Evolutionary conservation across 2,797 vertebrate genomes (phyloP), one percentile per base, ranked within the genome.

Genomic region (Sebastes flavidus): DNA sequence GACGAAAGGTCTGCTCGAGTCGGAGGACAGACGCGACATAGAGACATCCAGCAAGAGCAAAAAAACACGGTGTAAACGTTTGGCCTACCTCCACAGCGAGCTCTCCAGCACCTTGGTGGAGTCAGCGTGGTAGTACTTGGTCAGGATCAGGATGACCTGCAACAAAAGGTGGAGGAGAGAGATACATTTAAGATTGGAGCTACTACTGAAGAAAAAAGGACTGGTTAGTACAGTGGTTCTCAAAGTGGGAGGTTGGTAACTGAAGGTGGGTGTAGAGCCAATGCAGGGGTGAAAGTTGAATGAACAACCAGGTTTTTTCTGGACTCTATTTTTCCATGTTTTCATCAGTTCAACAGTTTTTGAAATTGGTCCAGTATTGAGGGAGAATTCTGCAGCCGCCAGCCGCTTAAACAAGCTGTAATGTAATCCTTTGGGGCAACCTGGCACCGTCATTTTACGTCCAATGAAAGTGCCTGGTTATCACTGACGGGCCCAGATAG

Each of bases 101-200:
- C 98, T 99, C 93, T 99, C 98, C 88, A 99, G 95, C 67, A 99
- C 98, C 90, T 99, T 99, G 71, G 97, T 98, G 91, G 98, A 98
- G 87, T 99, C 98, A 2, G 97, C 97, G 2, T 99, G 98, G 93
- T 98, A 99, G 88, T 99, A 98, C 92, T 99, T 99, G 34, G 98
- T 99, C 88, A 99, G 96, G 90, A 99, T 99, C 85, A 99, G 93
- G 94, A 99, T 99, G 78, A 99, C 98, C 98, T 99, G 89, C 36
- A 88, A 63, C 25, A 78, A 88, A 87, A 86, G 87, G 75, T 1
- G 2, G 14, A 61, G 5, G 8, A 83, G 20, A 80, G 10, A 82
- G 34, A 59, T 1, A 56, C 9, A 18, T 46, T 46, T 46, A 18
- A 46, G 16, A 58, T 65, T 86, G 46, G 6, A 3, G 58, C 3